Conservation (phyloP, 2,888 invertebrate genomes). For the Aelia acuminata region DNA sequence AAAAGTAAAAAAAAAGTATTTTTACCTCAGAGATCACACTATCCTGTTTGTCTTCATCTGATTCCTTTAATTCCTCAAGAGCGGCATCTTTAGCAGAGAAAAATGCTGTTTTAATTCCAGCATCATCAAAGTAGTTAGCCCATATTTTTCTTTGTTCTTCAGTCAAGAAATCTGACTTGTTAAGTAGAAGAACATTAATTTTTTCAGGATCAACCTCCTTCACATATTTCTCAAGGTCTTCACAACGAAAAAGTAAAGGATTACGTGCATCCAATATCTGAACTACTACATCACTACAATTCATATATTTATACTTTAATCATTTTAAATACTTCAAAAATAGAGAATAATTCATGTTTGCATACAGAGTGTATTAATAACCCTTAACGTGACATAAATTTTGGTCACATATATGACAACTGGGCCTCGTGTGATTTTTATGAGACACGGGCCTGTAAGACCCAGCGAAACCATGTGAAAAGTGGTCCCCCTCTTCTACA, state of each 20-base stretch:
- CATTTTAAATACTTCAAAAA: too few relatives aligned
- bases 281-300: constrained; percentile 86
- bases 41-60: constrained; percentile 61
- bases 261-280: constrained; percentile 98
- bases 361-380: too few relatives aligned
- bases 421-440: too few relatives aligned
- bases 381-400: too few relatives aligned
- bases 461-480: too few relatives aligned
- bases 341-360: too few relatives aligned
- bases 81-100: constrained; percentile 84
- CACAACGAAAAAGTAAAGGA: constrained; percentile 92
- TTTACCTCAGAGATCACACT: neutral
- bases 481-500: too few relatives aligned
- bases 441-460: too few relatives aligned
- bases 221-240: constrained; percentile 91
- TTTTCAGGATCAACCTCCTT: constrained; percentile 81
- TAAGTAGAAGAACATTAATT: constrained; percentile 87
- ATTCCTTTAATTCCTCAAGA: constrained; percentile 60
- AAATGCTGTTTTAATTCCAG: constrained; percentile 83
- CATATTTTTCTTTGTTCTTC: constrained; percentile 84
- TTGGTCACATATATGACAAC: too few relatives aligned
- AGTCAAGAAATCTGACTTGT: constrained; percentile 95
- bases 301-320: neutral
- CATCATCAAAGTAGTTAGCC: constrained; percentile 86
- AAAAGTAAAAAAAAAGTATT: too few relatives aligned